Percentiles rank a stretch among this genome's conserved stretches.
These are phyloP conservation scores for Geodia barretti DNA, from an alignment of 37 sponge, comb jelly and placozoan genomes.

Conservation along the genomic window DNA sequence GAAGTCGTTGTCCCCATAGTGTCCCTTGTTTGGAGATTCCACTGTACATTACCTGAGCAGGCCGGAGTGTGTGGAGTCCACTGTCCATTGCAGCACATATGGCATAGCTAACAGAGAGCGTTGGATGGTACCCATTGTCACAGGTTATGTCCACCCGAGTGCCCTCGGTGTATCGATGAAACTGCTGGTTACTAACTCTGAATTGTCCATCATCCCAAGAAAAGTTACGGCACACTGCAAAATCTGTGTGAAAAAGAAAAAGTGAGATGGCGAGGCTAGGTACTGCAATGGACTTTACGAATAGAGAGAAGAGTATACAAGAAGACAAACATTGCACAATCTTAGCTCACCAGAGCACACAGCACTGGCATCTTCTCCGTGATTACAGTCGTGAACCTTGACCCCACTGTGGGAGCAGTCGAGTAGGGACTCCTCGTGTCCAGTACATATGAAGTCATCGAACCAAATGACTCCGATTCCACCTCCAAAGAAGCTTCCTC, in stretches of 20 bases:
- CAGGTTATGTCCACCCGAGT: slow-evolving; percentile 18
- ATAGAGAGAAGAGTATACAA: too few relatives aligned
- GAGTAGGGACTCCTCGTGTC: slow-evolving; percentile 29
- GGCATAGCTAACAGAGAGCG: not conserved
- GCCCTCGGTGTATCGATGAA: slow-evolving; percentile 8
- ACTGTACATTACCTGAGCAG: slow-evolving; percentile 29
- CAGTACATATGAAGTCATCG: slow-evolving; percentile 39
- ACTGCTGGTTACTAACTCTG: not conserved
- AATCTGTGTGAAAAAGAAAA: too few relatives aligned
- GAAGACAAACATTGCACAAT: not conserved
- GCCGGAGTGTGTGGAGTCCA: slow-evolving; percentile 27
- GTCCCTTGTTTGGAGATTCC: too few relatives aligned
- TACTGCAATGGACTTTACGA: too few relatives aligned
- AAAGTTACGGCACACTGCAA: slow-evolving; percentile 21
- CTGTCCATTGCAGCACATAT: slow-evolving; percentile 13
- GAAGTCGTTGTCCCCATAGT: too few relatives aligned
- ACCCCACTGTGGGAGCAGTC: slow-evolving; percentile 54
- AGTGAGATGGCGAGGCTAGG: too few relatives aligned
- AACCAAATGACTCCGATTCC: slow-evolving; percentile 52
- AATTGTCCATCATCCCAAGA: not conserved
- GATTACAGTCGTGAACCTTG: slow-evolving; percentile 32
- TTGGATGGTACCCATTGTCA: not conserved
- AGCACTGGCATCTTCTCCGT: slow-evolving; percentile 44
- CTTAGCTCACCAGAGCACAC: slow-evolving; percentile 35
- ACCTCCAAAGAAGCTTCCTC: slow-evolving; percentile 9